phyloP scores from a whole-genome alignment of 2,888 invertebrate species.

The Nudaria mundana region DNA sequence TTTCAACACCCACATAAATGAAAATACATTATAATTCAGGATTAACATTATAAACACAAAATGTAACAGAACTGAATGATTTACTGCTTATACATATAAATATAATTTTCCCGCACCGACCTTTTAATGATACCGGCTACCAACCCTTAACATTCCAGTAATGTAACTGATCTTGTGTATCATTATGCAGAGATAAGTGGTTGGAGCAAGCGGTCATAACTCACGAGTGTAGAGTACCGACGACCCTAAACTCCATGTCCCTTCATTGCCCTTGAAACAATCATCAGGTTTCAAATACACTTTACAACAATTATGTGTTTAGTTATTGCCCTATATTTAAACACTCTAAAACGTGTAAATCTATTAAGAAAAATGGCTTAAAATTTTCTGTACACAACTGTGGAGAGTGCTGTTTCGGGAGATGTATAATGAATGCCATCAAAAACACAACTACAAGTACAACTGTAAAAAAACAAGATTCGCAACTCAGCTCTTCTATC shows the following conservation, averaged over 20 bases:
- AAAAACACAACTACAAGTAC: too few species aligned
- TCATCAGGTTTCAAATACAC: slow-evolving; percentile 40
- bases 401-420: too few species aligned
- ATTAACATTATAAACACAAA: slow-evolving; percentile 1
- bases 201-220: slow-evolving; percentile 52
- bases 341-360: too few species aligned
- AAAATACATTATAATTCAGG: too few species aligned
- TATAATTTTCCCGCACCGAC: slow-evolving; percentile 8
- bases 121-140: slow-evolving; percentile 8
- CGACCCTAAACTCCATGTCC: slow-evolving; percentile 33
- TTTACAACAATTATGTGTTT: slow-evolving; percentile 2
- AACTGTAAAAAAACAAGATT: too few species aligned
- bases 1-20: too few species aligned
- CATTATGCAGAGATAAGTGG: slow-evolving; percentile 62
- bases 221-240: too few species aligned
- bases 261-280: slow-evolving; percentile 31
- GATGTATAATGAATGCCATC: too few species aligned
- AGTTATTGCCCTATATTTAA: too few species aligned
- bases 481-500: too few species aligned
- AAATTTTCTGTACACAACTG: too few species aligned
- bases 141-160: slow-evolving; percentile 31
- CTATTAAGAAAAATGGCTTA: too few species aligned
- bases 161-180: slow-evolving; percentile 54
- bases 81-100: slow-evolving; percentile 11
- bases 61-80: slow-evolving; percentile 8